Evolutionary conservation across 1,140 invertebrate genomes (phyloP).

Genomic region (Polyergus mexicanus): DNA sequence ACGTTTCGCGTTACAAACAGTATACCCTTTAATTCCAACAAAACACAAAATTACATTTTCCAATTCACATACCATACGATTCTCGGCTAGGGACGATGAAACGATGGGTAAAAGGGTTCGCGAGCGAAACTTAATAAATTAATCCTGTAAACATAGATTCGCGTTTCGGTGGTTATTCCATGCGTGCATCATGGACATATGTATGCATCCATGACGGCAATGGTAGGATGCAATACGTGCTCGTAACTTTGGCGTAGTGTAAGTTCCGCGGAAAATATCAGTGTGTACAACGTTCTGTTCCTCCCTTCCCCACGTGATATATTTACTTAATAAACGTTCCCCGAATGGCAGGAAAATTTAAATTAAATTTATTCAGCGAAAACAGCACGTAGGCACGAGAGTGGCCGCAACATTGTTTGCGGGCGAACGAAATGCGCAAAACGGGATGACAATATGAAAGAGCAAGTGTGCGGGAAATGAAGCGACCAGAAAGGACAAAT

Average conservation of each 20-base stretch:
- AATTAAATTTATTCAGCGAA: constrained; percentile 79
- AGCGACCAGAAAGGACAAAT: constrained; percentile 5
- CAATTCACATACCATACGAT: constrained; percentile 47
- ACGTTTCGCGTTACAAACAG: constrained; percentile 1
- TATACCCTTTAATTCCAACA: constrained; percentile 33
- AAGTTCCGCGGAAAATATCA: constrained; percentile 69
- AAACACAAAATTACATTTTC: constrained; percentile 50
- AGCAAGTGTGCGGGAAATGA: constrained; percentile 21
- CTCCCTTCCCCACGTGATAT: constrained; percentile 65
- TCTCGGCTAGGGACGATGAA: constrained; percentile 9
- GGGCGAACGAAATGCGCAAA: constrained; percentile 61
- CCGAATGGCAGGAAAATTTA: constrained; percentile 75
- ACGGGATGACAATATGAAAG: constrained; percentile 34
- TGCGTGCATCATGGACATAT: constrained; percentile 61
- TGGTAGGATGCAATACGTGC: constrained; percentile 35
- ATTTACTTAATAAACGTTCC: constrained; percentile 78
- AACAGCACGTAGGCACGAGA: constrained; percentile 65
- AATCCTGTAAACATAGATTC: constrained; percentile 66
- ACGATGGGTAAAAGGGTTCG: constrained; percentile 24
- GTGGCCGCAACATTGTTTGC: constrained; percentile 71
- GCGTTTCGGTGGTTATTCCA: constrained; percentile 63
- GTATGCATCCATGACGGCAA: constrained; percentile 30
- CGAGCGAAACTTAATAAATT: constrained; percentile 73
- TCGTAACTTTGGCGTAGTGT: constrained; percentile 1
- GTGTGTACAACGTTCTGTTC: constrained; percentile 57